Base-by-base conservation (phyloP, 1,140 invertebrate species). In the Zeugodacus cucurbitae region DNA sequence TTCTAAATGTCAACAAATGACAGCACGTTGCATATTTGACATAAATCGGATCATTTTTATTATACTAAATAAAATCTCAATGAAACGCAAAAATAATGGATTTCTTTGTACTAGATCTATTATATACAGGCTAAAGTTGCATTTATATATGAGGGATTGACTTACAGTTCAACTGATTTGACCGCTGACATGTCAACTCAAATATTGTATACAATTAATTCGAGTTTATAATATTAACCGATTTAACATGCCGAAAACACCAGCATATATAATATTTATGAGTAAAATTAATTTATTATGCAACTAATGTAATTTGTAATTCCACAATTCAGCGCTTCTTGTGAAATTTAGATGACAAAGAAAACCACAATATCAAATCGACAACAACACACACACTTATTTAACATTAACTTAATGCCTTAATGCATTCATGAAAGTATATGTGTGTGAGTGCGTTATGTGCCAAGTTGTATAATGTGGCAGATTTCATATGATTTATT, bases 281-380 rank as follows among this genome's bases (percentile, higher is more conserved):
- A 14, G 64, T 67, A 22, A 74, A 74, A 22, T 74, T 74, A 41
- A 74, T 74, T 74, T 74, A 74, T 74, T 74, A 74, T 74, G 34
- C 67, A 37, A 37, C 34, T 74, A 74, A 74, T 74, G 67, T 74
- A 74, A 74, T 74, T 37, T 74, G 67, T 41, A 37, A 74, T 74
- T n/a, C 58, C 6, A 62, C 58, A 62, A 62, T 62, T 62, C 37
- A 74, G 14, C 67, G 67, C 67, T 74, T 1, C 67, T 41, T 74
- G 10, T 32, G 67, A 74, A 74, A 74, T 41, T 37, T 74, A n/a
- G 32, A 74, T 74, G 67, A 74, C 67, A 74, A 74, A 74, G 67
- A 74, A 74, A 74, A 74, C 67, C 67, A 32, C 67, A 74, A 74
- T 37, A 74, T 37, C 67, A 37, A 17, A 74, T 37, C 67, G 34